These are phyloP conservation scores for Orchestia grillus DNA, from an alignment of 1,140 invertebrate species.

Conservation along the genomic window DNA sequence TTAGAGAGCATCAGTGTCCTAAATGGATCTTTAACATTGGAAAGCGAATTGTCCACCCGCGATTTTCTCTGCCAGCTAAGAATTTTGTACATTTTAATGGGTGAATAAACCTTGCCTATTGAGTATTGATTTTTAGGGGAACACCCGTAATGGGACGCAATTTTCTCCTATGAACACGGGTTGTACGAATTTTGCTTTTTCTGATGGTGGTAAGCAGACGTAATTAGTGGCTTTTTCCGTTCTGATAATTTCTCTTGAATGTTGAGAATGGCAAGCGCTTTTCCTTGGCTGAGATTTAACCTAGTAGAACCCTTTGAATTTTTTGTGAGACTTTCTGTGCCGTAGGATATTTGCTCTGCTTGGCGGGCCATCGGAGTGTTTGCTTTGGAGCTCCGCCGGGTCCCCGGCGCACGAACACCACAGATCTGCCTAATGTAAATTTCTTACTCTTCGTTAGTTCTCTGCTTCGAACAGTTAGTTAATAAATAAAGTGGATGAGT, in stretches of 20 bases:
- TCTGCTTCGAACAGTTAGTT: too few species aligned
- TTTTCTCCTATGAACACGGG: neutral
- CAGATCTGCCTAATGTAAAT: neutral
- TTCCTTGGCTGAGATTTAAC: neutral
- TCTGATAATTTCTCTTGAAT: neutral
- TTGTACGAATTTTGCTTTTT: neutral
- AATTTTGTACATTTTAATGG: neutral
- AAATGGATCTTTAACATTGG: too few species aligned
- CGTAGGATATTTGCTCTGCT: neutral
- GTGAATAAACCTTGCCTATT: neutral
- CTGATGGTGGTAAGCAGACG: neutral
- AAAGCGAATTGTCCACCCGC: too few species aligned
- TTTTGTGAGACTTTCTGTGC: neutral
- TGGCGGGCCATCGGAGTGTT: neutral
- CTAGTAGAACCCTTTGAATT: neutral
- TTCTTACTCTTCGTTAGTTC: neutral
- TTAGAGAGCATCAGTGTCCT: neutral
- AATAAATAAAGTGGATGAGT: too few species aligned
- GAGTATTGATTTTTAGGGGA: neutral
- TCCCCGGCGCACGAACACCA: neutral
- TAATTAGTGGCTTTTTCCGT: neutral
- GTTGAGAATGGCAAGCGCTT: neutral
- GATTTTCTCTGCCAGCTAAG: neutral
- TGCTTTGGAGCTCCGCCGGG: neutral
- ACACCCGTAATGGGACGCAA: neutral